Evolutionary conservation across 2,797 vertebrate species (phyloP).

Genomic region (Anguilla anguilla): DNA sequence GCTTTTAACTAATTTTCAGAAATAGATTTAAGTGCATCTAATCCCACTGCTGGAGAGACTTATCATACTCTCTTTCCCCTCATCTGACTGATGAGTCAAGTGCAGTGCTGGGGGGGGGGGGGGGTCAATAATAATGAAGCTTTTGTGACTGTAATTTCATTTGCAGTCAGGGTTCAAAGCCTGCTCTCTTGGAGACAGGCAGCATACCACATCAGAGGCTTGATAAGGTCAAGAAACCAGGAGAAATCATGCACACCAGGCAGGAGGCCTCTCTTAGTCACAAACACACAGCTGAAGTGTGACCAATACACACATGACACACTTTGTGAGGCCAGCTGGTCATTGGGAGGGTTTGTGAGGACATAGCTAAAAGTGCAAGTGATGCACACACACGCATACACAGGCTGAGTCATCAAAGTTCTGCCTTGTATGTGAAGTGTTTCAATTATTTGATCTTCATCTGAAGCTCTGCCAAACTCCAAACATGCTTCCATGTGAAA

Average conservation of each 20-base stretch:
- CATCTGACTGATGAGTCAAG: neutral
- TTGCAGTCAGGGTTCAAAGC: neutral
- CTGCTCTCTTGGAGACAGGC: neutral
- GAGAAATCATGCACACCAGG: neutral
- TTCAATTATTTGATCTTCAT: neutral
- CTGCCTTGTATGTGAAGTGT: neutral
- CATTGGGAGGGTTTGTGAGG: neutral
- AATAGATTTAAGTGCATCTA: neutral
- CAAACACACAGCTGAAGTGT: neutral
- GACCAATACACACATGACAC: neutral
- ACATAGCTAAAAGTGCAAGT: neutral
- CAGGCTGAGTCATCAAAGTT: slow-evolving; percentile 17
- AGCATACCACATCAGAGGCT: neutral
- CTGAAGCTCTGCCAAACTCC: neutral
- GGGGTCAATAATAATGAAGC: too few relatives aligned
- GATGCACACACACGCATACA: slow-evolving; percentile 39
- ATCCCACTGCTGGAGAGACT: neutral
- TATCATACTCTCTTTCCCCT: neutral
- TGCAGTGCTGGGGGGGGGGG: neutral
- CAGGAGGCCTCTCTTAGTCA: neutral
- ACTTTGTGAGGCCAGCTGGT: neutral
- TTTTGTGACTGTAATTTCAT: too few relatives aligned
- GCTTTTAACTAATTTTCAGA: too few relatives aligned
- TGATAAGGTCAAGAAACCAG: neutral
- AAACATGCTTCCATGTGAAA: neutral